These are phyloP conservation scores for Tenthredo mesomela DNA, from an alignment of 2,888 invertebrate species.

Conservation along the genomic window DNA sequence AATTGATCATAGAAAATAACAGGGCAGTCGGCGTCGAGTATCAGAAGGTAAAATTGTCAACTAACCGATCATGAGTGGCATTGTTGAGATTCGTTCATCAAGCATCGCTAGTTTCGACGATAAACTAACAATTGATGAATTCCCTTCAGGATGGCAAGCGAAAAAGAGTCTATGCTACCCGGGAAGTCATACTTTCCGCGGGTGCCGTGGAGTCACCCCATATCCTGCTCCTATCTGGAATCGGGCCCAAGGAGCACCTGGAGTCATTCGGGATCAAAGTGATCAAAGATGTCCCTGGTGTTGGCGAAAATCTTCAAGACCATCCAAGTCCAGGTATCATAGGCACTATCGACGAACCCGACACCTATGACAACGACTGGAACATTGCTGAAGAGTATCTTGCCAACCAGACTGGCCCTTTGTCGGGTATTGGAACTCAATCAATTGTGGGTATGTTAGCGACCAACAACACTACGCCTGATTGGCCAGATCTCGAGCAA, in stretches of 20 bases:
- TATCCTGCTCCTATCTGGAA: conserved; percentile 84
- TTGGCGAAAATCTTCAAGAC: conserved; percentile 85
- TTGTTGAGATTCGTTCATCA: not conserved
- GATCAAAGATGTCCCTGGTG: conserved; percentile 83
- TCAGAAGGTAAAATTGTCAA: conserved; percentile 54
- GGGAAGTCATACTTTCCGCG: conserved; percentile 81
- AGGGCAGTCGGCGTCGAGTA: not conserved
- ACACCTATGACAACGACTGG: conserved; percentile 82
- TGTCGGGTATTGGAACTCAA: conserved; percentile 81
- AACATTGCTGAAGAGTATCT: conserved; percentile 82
- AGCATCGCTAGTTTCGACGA: conserved; percentile 73
- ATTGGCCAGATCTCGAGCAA: conserved; percentile 84
- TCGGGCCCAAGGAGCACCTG: conserved; percentile 83
- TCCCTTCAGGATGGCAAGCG: conserved; percentile 56
- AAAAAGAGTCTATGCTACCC: conserved; percentile 60
- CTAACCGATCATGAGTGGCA: not conserved
- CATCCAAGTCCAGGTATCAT: conserved; percentile 82
- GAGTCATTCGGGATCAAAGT: conserved; percentile 80
- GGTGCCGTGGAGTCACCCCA: conserved; percentile 85
- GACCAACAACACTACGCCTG: conserved; percentile 81
- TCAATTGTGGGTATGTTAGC: conserved; percentile 79
- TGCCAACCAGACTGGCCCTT: conserved; percentile 81
- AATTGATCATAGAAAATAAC: not conserved
- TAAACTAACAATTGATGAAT: not conserved
- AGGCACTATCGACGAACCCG: conserved; percentile 79